Conservation (phyloP, 2,113 vertebrate genomes). For the Diphyllodes magnificus region DNA sequence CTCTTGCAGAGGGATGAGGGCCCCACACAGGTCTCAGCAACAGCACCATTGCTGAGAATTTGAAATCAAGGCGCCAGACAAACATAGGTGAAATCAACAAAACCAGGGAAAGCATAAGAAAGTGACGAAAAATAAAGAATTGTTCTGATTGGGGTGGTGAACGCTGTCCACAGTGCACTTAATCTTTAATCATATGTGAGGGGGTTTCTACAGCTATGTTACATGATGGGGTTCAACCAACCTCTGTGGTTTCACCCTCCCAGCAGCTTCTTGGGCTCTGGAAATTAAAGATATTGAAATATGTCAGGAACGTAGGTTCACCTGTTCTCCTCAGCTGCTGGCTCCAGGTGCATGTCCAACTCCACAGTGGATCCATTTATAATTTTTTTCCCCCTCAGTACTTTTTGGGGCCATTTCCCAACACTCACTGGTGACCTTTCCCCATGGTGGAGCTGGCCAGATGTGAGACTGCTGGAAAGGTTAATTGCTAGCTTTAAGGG, state of each 20-base stretch:
- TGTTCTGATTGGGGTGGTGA: not conserved
- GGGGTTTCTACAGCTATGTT: not conserved
- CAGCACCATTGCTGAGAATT: rapidly evolving
- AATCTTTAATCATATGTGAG: not conserved
- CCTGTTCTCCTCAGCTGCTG: not conserved
- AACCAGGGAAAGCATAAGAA: not conserved
- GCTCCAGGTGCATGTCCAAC: not conserved
- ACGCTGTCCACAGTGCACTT: not conserved
- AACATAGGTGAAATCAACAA: not conserved
- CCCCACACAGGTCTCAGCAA: not conserved
- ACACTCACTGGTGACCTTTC: not conserved
- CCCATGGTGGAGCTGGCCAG: not conserved
- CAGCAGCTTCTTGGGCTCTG: not conserved
- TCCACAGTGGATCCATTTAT: not conserved
- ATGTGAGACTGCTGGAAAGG: not conserved
- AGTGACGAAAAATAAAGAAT: not conserved
- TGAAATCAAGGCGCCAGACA: not conserved
- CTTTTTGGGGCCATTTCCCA: not conserved
- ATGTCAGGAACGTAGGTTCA: not conserved
- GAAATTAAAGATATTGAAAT: not conserved
- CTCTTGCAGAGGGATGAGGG: not conserved
- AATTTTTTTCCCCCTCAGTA: not conserved
- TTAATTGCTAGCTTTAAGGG: not conserved
- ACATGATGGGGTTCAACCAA: not conserved
- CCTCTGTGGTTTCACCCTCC: not conserved